Percentiles rank a stretch among this genome's conserved stretches.
Evolutionary conservation across 1,140 invertebrate species (phyloP).

Genomic region (Lutraria rhynchaena): DNA sequence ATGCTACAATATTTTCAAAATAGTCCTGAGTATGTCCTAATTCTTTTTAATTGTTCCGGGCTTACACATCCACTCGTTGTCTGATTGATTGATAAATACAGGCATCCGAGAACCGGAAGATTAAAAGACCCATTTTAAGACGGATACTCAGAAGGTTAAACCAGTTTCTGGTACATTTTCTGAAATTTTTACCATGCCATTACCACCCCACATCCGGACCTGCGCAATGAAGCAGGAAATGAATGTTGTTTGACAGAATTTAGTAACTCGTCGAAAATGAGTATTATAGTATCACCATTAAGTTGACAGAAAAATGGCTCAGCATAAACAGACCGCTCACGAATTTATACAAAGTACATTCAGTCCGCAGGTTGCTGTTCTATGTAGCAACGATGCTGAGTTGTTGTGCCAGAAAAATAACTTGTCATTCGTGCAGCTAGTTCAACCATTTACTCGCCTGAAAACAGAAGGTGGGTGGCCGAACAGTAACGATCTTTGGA

Average conservation of each 20-base stretch:
- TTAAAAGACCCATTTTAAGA: no score
- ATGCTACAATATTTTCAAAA: no score
- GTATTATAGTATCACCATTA: not conserved
- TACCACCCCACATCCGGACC: conserved; percentile 28
- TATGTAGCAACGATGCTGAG: conserved; percentile 92
- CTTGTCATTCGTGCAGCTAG: conserved; percentile 92
- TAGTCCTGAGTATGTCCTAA: no score
- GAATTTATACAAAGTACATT: conserved; percentile 95
- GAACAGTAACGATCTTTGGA: no score
- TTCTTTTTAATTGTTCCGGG: no score
- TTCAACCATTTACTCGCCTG: conserved; percentile 94
- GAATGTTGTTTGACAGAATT: conserved; percentile 21
- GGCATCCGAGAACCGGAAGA: no score
- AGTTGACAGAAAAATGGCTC: conserved; percentile 77
- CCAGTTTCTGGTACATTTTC: no score
- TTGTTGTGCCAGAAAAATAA: conserved; percentile 94
- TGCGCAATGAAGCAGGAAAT: conserved; percentile 27
- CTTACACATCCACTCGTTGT: no score
- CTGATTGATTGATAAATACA: no score
- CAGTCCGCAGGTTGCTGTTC: conserved; percentile 92
- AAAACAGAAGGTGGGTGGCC: conserved; percentile 89
- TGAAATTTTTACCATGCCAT: not conserved
- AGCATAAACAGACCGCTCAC: conserved; percentile 85
- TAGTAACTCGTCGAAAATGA: not conserved
- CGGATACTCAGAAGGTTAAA: no score